phyloP scores from a whole-genome alignment of 2,888 invertebrate genomes.

The Trichogramma dendrolimi region DNA sequence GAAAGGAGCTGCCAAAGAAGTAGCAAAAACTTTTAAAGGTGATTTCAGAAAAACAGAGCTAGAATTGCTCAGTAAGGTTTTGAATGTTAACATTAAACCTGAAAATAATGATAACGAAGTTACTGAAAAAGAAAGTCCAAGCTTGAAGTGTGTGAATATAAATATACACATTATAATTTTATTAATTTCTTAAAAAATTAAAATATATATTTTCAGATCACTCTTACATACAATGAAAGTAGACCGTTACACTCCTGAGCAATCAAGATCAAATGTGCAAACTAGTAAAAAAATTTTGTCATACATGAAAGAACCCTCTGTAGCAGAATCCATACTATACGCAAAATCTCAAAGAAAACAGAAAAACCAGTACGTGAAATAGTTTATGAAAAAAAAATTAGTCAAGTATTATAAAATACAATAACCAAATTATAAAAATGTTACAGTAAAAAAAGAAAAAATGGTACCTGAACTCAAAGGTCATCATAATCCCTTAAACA shows the following conservation, averaged over 20 bases:
- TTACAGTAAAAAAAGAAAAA: background rate
- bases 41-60: conserved; percentile 67
- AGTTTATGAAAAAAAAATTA: background rate
- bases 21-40: conserved; percentile 68
- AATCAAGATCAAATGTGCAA: conserved; percentile 46
- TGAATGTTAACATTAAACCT: conserved; percentile 48
- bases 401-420: background rate
- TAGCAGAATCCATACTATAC: conserved; percentile 3
- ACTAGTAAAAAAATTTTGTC: conserved; percentile 8
- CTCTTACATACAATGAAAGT: conserved; percentile 65
- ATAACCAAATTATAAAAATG: background rate
- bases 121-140: conserved; percentile 1
- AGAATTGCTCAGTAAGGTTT: conserved; percentile 68
- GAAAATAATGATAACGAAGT: background rate
- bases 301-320: background rate
- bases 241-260: conserved; percentile 57
- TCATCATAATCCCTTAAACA: background rate
- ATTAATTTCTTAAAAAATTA: conserved; percentile 2
- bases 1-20: conserved; percentile 63
- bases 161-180: conserved; percentile 3
- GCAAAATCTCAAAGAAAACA: background rate
- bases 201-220: background rate
- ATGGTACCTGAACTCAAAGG: conserved; percentile 5
- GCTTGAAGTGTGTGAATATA: conserved; percentile 4
- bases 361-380: background rate